phyloP scores from a whole-genome alignment of 2,888 invertebrate genomes.

The Phortica okadai region DNA sequence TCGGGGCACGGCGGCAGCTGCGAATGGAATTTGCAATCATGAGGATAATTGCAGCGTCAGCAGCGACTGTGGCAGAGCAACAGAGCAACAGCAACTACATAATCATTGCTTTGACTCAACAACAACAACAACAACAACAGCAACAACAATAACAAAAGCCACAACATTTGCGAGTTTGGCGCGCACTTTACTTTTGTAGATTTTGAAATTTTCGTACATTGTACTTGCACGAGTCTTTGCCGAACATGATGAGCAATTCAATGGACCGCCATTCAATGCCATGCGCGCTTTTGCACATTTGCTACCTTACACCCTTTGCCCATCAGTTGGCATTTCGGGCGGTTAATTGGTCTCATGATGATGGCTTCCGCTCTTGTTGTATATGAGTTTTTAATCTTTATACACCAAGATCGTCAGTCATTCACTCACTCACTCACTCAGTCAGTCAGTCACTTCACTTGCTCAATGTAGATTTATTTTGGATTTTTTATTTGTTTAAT shows the following conservation, averaged over 20 bases:
- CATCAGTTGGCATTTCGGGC: neutral
- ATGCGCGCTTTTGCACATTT: neutral
- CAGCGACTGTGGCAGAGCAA: slow-evolving; percentile 27
- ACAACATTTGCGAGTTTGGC: neutral
- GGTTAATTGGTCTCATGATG: slow-evolving; percentile 48
- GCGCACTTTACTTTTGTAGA: slow-evolving; percentile 13
- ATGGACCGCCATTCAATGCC: neutral
- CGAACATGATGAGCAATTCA: too few relatives aligned
- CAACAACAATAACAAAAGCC: slow-evolving; percentile 32
- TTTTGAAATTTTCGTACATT: neutral
- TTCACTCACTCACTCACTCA: too few relatives aligned
- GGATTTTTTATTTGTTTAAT: neutral
- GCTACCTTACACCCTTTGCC: neutral
- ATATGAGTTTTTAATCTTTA: slow-evolving; percentile 21
- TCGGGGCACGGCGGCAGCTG: slow-evolving; percentile 50
- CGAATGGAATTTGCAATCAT: slow-evolving; percentile 66
- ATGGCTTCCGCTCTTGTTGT: slow-evolving; percentile 47
- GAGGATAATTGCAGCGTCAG: slow-evolving; percentile 65
- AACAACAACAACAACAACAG: slow-evolving; percentile 12
- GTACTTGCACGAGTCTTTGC: neutral
- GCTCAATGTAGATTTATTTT: neutral
- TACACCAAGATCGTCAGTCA: neutral
- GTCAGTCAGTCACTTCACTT: too few relatives aligned
- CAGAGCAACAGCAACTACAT: neutral
- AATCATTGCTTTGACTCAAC: neutral